Percentiles rank a stretch among this genome's conserved stretches.
These are phyloP conservation scores for Enteromius afrohamiltoni DNA, from an alignment of 2,797 vertebrate species.

Conservation along the genomic window DNA sequence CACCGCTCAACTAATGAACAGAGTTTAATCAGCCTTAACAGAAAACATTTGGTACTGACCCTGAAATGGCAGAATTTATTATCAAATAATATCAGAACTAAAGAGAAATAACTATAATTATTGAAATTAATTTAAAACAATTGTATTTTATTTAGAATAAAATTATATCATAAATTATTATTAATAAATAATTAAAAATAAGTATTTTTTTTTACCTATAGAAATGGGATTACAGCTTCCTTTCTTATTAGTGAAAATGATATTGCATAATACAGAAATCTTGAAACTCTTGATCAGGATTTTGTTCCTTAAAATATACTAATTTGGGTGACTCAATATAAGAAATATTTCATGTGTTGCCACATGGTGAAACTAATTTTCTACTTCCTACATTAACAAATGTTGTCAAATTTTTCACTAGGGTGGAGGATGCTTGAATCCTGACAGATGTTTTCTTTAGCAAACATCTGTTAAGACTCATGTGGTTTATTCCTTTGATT, in stretches of 20 bases:
- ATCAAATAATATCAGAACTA: neutral
- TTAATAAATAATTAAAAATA: neutral
- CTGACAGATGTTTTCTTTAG: conserved; percentile 9
- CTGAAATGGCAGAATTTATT: neutral
- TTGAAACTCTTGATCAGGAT: neutral
- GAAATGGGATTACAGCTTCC: neutral
- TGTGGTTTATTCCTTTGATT: conserved; percentile 15
- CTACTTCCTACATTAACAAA: neutral
- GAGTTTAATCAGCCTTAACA: neutral
- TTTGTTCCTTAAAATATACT: neutral
- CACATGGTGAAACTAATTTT: neutral
- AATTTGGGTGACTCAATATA: neutral
- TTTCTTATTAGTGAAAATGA: neutral
- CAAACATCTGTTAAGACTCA: conserved; percentile 3
- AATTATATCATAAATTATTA: neutral
- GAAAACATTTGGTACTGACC: neutral
- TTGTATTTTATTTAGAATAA: no score
- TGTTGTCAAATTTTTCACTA: neutral
- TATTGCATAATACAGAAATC: neutral
- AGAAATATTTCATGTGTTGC: conserved; percentile 6
- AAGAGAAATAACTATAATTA: no score
- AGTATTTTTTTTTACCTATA: neutral
- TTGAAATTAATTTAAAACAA: no score
- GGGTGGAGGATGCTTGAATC: neutral
- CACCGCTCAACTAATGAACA: neutral